These are phyloP conservation scores for Falco biarmicus DNA, from an alignment of 2,797 vertebrate genomes.

Conservation along the genomic window DNA sequence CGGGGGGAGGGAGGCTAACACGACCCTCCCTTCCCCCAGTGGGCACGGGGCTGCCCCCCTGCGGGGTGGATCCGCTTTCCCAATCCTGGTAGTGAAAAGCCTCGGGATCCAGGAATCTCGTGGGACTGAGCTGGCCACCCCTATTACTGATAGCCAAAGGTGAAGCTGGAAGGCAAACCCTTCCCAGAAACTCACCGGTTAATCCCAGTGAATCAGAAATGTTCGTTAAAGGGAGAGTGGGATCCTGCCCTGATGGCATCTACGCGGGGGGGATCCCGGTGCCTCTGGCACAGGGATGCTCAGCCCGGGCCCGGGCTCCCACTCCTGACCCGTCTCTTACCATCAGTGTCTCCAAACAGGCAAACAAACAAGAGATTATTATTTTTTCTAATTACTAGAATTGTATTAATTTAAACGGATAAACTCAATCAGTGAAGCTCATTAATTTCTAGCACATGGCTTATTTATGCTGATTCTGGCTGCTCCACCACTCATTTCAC, in stretches of 20 bases:
- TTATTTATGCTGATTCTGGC: slow-evolving; percentile 50
- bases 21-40: no score
- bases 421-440: slow-evolving; percentile 60
- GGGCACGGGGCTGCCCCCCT: not conserved
- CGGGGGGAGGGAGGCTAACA: no score
- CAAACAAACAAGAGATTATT: not conserved
- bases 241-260: not conserved
- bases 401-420: slow-evolving; percentile 67
- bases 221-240: not conserved
- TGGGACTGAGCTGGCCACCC: not conserved
- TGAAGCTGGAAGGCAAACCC: not conserved
- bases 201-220: not conserved
- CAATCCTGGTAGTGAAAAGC: not conserved
- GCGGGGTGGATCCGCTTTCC: not conserved
- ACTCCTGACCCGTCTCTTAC: not conserved
- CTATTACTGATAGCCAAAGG: not conserved
- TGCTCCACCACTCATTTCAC: not conserved
- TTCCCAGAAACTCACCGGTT: not conserved
- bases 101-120: not conserved
- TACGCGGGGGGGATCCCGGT: fast-evolving
- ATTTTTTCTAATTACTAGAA: slow-evolving; percentile 50
- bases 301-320: not conserved
- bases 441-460: slow-evolving; percentile 63
- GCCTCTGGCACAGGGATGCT: not conserved
- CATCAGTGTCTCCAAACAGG: not conserved